Conservation (phyloP, 2,888 invertebrate species). For the Diploptera punctata region DNA sequence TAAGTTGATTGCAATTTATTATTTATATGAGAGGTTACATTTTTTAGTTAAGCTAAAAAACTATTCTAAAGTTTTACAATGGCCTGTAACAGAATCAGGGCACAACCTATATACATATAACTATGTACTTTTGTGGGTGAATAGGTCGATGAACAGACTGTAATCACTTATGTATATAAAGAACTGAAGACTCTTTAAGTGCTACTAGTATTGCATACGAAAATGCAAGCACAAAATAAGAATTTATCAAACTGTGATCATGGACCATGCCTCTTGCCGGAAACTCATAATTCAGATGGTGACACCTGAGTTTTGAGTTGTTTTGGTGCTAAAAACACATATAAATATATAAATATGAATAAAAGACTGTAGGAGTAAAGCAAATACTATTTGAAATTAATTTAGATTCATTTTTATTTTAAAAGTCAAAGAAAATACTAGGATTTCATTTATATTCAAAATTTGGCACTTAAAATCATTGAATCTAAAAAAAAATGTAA, state of each 20-base stretch:
- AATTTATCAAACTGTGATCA: constrained; percentile 39
- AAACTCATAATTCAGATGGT: constrained; percentile 33
- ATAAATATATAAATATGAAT: constrained; percentile 11
- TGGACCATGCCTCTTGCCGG: constrained; percentile 38
- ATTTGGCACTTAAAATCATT: too few relatives aligned
- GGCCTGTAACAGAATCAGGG: background rate
- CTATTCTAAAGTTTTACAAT: background rate
- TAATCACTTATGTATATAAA: background rate
- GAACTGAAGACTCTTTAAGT: background rate
- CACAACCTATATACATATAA: too few relatives aligned
- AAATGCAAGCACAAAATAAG: constrained; percentile 31
- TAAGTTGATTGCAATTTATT: background rate
- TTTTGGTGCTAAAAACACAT: constrained; percentile 39
- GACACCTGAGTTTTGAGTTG: constrained; percentile 34
- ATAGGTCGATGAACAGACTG: background rate
- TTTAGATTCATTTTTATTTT: constrained; percentile 7
- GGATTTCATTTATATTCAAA: too few relatives aligned
- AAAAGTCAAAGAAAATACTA: too few relatives aligned
- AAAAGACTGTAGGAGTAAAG: constrained; percentile 28
- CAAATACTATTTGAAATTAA: background rate
- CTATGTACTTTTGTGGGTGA: background rate
- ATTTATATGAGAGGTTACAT: background rate
- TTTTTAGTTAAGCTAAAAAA: background rate
- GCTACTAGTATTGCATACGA: background rate
- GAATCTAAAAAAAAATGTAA: too few relatives aligned